Percentiles rank a stretch among this genome's conserved stretches.
Evolutionary conservation across 2,797 vertebrate species (phyloP).

Genomic region (Nothura maculosa): DNA sequence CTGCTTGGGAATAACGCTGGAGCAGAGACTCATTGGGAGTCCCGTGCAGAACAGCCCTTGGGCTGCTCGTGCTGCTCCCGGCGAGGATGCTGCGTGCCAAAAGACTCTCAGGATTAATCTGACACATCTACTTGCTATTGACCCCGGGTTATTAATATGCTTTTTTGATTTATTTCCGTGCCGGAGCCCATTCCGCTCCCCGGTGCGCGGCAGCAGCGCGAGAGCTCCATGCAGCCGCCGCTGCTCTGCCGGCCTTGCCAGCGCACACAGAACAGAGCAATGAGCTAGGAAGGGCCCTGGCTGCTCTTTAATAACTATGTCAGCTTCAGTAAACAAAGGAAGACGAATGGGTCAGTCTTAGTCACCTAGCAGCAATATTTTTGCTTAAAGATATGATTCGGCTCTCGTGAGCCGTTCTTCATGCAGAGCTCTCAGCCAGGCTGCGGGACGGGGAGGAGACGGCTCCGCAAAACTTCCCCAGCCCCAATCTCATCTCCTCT

Average conservation of each 20-base stretch:
- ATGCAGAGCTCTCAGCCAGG: not conserved
- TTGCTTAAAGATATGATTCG: constrained; percentile 29
- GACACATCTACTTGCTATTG: not conserved
- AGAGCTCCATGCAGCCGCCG: not conserved
- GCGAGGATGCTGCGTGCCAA: not conserved
- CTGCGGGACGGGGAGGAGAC: not conserved
- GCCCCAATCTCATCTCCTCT: accelerated
- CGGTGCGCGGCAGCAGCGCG: too few species aligned
- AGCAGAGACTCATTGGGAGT: too few species aligned
- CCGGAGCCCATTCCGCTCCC: too few species aligned
- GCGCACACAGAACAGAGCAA: accelerated
- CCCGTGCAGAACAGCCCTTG: too few species aligned
- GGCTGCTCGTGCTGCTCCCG: not conserved
- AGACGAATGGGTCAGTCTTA: constrained; percentile 17
- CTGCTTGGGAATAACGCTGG: too few species aligned
- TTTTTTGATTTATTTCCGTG: not conserved
- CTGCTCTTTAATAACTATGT: constrained; percentile 36
- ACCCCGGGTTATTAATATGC: not conserved
- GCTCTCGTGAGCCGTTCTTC: not conserved
- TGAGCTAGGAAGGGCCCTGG: not conserved
- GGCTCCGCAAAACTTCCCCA: not conserved
- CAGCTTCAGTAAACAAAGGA: not conserved
- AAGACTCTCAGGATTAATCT: not conserved
- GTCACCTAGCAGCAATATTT: constrained; percentile 47
- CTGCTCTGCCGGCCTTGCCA: not conserved